Evolutionary conservation across 2,888 invertebrate genomes (phyloP), one percentile per base, ranked within the genome.

Genomic region (Polymixis flavicincta): DNA sequence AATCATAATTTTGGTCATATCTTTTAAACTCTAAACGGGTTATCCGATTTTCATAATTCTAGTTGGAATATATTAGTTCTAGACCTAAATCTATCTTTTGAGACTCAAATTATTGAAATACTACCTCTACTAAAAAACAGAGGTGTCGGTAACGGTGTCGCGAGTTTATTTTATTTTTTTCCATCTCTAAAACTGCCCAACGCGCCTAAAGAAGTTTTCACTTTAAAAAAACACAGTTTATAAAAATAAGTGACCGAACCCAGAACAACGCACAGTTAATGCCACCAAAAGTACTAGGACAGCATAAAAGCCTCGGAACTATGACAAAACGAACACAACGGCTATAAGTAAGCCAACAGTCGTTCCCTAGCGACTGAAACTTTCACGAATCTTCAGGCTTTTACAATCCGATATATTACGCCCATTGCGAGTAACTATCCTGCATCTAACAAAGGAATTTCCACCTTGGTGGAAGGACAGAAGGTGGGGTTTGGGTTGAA

Each of bases 391-490:
- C 82, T 87, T 86, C 83, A 71, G 59, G 42, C 79, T 87, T 88
- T 86, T 82, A 86, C 85, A 82, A 82, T 80, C 80, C 87, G 65
- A 88, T 87, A 87, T 87, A 88, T 86, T 74, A 83, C 80, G 48
- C 37, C 77, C 79, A 84, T 88, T 81, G 66, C 71, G 54, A 69
- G 55, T 87, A 87, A 87, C 82, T 84, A 85, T 76, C 68, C 1
- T 13, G 5, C 0, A 0, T 8, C 0, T 5, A 5, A 9, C 50
- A 74, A 28, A n/a, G 42, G 8, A 85, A 37, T 68, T 68, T 70
- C 3, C 3, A 81, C 74, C 55, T 67, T 81, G 65, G 45, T 0
- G 13, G 0, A 0, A 6, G 5, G 1, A 0, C 0, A 9, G 42
- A 80, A 64, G 64, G 75, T 76, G 0, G 17, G 13, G 0, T 67